phyloP scores from a whole-genome alignment of 2,888 invertebrate species.

The Drosophila hamatofila region DNA sequence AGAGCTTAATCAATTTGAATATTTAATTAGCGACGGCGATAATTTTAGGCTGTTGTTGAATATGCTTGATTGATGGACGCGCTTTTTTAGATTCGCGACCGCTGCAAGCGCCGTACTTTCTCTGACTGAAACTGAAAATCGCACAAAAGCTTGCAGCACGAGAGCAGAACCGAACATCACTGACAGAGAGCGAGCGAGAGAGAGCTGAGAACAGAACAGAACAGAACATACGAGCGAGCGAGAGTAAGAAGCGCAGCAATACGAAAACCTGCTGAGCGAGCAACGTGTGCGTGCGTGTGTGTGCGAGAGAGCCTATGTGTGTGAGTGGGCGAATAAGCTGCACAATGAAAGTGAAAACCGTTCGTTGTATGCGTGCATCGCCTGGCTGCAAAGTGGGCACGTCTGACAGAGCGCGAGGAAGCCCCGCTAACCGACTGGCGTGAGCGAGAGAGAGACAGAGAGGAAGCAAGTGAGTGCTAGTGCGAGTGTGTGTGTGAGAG shows the following conservation, averaged over 20 bases:
- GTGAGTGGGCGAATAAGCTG: constrained; percentile 59
- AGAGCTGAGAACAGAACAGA: constrained; percentile 27
- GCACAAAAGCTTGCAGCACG: constrained; percentile 43
- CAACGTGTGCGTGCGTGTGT: constrained; percentile 8
- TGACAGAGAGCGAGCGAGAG: constrained; percentile 13
- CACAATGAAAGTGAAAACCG: constrained; percentile 77
- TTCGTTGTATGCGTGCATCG: constrained; percentile 28
- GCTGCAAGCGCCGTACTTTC: constrained; percentile 85
- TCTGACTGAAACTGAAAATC: constrained; percentile 82
- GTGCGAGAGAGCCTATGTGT: constrained; percentile 7
- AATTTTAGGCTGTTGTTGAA: constrained; percentile 34
- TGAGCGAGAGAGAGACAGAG: constrained; percentile 30
- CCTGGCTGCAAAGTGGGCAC: constrained; percentile 48
- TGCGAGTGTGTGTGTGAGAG: constrained; percentile 24
- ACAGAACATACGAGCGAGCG: constrained; percentile 4
- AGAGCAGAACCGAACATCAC: constrained; percentile 37
- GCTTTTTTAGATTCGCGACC: constrained; percentile 69
- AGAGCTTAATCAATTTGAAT: constrained; percentile 5
- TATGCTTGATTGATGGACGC: constrained; percentile 42
- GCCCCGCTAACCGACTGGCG: constrained; percentile 16
- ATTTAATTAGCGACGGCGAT: constrained; percentile 39
- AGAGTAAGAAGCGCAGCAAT: constrained; percentile 19
- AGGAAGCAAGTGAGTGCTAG: background rate
- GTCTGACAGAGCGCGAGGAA: constrained; percentile 41
- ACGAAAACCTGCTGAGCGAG: constrained; percentile 45